These are phyloP conservation scores for Alentia gelatinosa DNA, from an alignment of 2,888 invertebrate species.

Conservation along the genomic window DNA sequence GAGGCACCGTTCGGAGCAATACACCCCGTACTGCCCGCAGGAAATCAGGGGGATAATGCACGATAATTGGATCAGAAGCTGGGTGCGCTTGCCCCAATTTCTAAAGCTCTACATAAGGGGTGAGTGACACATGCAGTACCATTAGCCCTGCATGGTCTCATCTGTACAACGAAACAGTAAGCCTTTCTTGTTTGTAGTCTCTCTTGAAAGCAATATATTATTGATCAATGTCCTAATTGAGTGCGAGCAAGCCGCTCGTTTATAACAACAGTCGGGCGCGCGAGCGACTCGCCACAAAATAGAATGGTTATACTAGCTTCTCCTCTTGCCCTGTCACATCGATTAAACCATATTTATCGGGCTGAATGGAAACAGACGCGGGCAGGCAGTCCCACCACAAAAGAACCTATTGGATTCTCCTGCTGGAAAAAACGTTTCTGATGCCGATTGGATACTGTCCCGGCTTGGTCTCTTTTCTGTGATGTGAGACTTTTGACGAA, in stretches of 20 bases:
- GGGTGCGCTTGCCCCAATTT: too few relatives aligned
- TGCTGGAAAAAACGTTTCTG: not conserved
- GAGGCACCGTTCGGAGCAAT: too few relatives aligned
- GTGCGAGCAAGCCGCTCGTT: not conserved
- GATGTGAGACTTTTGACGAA: not conserved
- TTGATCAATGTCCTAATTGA: not conserved
- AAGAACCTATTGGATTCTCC: not conserved
- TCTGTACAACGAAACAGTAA: too few relatives aligned
- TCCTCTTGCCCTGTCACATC: not conserved
- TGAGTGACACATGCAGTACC: too few relatives aligned
- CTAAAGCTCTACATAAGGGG: too few relatives aligned
- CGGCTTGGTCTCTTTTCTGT: not conserved
- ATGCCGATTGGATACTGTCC: not conserved
- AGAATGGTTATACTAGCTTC: not conserved
- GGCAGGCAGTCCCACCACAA: not conserved
- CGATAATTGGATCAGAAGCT: too few relatives aligned
- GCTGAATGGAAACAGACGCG: not conserved
- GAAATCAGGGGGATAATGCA: too few relatives aligned
- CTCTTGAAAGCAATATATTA: not conserved
- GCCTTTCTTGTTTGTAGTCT: not conserved
- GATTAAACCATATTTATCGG: not conserved
- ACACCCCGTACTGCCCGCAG: too few relatives aligned
- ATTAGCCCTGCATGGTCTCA: too few relatives aligned
- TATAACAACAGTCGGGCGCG: not conserved
- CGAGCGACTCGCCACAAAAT: not conserved